Evolutionary conservation across 2,113 vertebrate genomes (phyloP), one percentile per base, ranked within the genome.

Genomic region (Gobiocypris rarus): DNA sequence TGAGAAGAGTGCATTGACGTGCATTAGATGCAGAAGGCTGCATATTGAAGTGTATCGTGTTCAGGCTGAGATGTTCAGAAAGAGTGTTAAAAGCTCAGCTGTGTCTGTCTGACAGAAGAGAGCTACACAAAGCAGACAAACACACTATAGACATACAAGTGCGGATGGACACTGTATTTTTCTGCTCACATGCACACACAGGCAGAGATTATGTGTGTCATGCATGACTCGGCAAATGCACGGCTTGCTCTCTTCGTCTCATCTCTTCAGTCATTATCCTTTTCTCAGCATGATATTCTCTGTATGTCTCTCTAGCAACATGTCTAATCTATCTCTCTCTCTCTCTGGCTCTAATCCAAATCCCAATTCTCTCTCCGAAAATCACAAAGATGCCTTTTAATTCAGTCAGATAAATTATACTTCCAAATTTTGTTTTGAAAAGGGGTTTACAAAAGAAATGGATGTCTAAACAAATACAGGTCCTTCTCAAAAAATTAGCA

Each of bases 201-300:
- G 28, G 65, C 61, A 63, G 26, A 63, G 65, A 38, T 70, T 17
- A 70, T 38, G 34, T 41, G 67, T 41, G 67, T 41, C 67, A 70
- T 70, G 34, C 31, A 70, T 69, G 65, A 69, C 31, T 69, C 65
- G 9, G 65, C 65, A 69, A 38, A 69, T 31, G 9, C 17, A 65
- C 5, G 26, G 15, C 22, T 69, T 69, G 31, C 65, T 69, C 17
- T 38, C 65, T 38, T n/a, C n/a, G n/a, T 69, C 9, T 69, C 65
- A 38, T 69, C 22, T 24, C 38, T 45, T 41, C 22, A 71, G 69
- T 45, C 41, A 71, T 71, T 71, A 71, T 71, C 22, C 22, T 22
- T 45, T 22, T 71, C 69, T 71, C 69, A 24, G 69, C 41, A 45
- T 6, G 38, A 71, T 71, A 38, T 41, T 22, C 2, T 45, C 22